Conservation (phyloP, 2,113 vertebrate species). For the Mobula hypostoma region DNA sequence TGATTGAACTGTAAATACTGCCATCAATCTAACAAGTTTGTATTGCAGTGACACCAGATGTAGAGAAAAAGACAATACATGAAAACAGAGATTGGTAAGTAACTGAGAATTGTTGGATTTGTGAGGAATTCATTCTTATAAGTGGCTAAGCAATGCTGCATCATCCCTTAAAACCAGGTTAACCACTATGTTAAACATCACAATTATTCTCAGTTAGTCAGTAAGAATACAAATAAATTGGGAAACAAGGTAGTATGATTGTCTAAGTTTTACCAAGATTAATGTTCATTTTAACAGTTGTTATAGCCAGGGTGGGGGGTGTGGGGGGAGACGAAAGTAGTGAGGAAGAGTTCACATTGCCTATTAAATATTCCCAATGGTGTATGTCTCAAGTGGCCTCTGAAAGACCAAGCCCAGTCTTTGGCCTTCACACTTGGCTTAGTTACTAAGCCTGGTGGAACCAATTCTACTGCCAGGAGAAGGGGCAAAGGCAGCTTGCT, state of each 20-base stretch:
- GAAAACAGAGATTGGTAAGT: background rate
- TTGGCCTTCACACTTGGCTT: too few species aligned
- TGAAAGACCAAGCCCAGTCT: too few species aligned
- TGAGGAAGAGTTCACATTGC: too few species aligned
- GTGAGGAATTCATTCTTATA: background rate
- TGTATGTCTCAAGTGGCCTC: too few species aligned
- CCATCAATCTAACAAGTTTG: background rate
- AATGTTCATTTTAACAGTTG: too few species aligned
- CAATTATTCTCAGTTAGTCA: background rate
- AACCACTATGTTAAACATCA: background rate
- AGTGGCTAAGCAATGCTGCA: background rate
- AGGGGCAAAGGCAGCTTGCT: too few species aligned
- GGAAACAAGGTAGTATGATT: background rate
- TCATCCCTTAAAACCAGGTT: background rate
- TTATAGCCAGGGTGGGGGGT: too few species aligned
- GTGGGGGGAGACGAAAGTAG: too few species aligned
- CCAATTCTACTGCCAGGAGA: too few species aligned
- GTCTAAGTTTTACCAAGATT: background rate
- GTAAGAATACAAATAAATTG: background rate
- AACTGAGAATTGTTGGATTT: background rate
- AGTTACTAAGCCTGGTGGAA: too few species aligned
- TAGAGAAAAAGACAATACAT: background rate
- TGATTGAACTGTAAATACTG: background rate
- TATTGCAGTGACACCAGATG: too few species aligned
- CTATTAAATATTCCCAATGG: too few species aligned